phyloP scores from a whole-genome alignment of 2,113 vertebrate genomes.

The Nipponia nippon region DNA sequence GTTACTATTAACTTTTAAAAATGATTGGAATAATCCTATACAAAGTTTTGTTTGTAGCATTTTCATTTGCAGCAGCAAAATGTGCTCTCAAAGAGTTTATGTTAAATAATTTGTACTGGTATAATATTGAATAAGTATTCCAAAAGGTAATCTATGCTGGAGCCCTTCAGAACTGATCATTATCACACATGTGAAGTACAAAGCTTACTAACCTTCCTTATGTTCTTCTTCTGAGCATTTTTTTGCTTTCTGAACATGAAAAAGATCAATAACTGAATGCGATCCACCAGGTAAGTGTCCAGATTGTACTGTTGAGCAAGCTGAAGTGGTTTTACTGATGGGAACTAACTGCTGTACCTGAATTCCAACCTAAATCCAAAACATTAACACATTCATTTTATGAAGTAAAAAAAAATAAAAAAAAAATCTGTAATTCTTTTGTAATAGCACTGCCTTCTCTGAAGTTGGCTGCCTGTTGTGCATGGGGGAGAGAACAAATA shows the following conservation, averaged over 20 bases:
- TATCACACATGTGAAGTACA: background rate
- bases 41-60: background rate
- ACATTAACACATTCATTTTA: background rate
- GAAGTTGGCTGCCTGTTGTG: background rate
- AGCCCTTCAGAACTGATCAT: background rate
- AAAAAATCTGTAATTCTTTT: background rate
- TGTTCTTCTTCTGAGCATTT: constrained; percentile 65
- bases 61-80: background rate
- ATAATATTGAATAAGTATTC: background rate
- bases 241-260: constrained; percentile 74
- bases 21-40: background rate
- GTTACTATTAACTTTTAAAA: background rate
- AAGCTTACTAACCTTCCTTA: constrained; percentile 70
- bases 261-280: constrained; percentile 85
- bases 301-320: constrained; percentile 44
- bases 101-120: background rate
- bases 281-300: constrained; percentile 63
- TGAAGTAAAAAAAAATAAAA: background rate
- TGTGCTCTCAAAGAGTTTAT: background rate
- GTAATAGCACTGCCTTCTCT: background rate
- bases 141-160: background rate
- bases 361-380: constrained; percentile 82
- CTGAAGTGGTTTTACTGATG: constrained; percentile 46
- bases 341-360: constrained; percentile 89
- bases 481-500: background rate